Percentiles rank a stretch among this genome's conserved stretches.
phyloP scores from a whole-genome alignment of 1,140 invertebrate genomes.

The Adoxophyes honmai region DNA sequence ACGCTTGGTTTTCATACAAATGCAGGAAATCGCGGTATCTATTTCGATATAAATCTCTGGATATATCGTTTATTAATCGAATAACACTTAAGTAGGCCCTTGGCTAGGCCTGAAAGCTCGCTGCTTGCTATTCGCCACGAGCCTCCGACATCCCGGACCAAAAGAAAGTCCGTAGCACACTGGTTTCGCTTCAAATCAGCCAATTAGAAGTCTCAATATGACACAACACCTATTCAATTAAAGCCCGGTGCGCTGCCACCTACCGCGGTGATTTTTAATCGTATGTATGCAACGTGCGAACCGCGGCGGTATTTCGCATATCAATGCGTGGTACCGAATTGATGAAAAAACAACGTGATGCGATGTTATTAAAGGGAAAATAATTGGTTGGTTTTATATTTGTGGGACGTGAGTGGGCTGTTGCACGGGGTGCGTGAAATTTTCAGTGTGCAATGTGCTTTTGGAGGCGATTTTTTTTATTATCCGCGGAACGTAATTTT shows the following conservation, averaged over 20 bases:
- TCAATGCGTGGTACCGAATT: constrained; percentile 62
- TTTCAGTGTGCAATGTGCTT: no score
- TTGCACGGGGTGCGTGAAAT: no score
- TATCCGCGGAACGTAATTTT: no score
- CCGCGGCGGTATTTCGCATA: constrained; percentile 65
- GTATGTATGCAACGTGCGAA: constrained; percentile 72
- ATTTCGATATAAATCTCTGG: no score
- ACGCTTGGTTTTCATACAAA: no score
- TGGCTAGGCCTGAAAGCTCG: background rate
- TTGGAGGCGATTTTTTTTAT: no score
- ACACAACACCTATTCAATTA: constrained; percentile 72
- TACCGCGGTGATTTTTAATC: constrained; percentile 73
- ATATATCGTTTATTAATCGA: no score
- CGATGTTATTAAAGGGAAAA: no score
- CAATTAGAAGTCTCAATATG: constrained; percentile 68
- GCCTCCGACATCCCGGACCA: constrained; percentile 55
- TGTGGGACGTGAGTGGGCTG: no score
- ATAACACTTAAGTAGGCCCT: no score
- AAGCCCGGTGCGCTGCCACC: constrained; percentile 65
- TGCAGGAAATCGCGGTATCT: no score
- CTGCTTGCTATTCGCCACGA: constrained; percentile 60
- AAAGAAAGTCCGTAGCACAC: constrained; percentile 71
- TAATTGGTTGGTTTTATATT: no score
- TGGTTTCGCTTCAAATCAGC: constrained; percentile 76
- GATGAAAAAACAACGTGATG: constrained; percentile 59